Percentiles rank a stretch among this genome's conserved stretches.
Evolutionary conservation across 2,888 invertebrate species (phyloP).

Genomic region (Myopa testacea): DNA sequence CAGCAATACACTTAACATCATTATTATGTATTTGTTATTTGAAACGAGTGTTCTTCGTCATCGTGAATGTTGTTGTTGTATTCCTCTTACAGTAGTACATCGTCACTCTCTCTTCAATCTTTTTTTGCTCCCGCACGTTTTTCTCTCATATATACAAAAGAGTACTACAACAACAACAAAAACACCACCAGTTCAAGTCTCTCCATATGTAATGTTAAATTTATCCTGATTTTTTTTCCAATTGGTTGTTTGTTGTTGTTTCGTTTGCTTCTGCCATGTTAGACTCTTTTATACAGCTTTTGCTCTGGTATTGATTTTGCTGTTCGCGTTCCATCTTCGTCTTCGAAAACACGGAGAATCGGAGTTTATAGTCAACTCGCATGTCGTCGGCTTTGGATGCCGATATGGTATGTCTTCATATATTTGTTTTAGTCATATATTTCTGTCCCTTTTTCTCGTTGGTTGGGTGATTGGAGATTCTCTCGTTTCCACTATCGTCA

Average conservation of each 20-base stretch:
- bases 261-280: neutral
- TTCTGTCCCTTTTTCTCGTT: neutral
- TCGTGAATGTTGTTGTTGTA: neutral
- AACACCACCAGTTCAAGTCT: neutral
- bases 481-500: neutral
- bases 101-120: neutral
- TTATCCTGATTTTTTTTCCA: too few species aligned
- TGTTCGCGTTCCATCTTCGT: neutral
- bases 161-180: neutral
- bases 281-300: neutral
- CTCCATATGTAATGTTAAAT: too few species aligned
- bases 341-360: neutral
- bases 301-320: constrained; percentile 26
- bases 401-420: neutral
- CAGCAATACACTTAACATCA: constrained; percentile 33
- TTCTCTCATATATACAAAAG: neutral
- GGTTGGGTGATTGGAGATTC: too few species aligned
- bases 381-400: neutral
- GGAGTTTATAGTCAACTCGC: neutral
- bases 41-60: constrained; percentile 26
- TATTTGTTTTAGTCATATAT: neutral
- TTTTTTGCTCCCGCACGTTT: constrained; percentile 8
- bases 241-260: neutral
- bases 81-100: neutral
- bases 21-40: constrained; percentile 24